Evolutionary conservation across 53 echinoderm and acorn worm species (phyloP).

Genomic region (Patiria pectinifera): DNA sequence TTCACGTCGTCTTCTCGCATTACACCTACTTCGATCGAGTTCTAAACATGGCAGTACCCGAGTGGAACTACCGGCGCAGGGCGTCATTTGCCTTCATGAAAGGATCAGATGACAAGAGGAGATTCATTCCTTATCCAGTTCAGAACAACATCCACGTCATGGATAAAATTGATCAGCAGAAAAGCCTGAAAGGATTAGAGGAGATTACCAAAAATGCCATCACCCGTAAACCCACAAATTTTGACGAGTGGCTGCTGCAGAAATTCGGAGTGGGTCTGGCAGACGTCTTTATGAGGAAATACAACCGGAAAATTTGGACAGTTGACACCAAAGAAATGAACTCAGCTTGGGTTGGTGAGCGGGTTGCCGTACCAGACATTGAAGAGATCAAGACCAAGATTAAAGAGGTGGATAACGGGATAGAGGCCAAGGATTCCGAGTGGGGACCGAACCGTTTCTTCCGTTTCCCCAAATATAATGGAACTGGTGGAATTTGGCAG

Average conservation of each 20-base stretch:
- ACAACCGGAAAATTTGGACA: constrained; percentile 54
- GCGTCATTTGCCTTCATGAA: constrained; percentile 62
- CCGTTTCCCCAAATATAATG: constrained; percentile 52
- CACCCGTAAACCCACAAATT: constrained; percentile 11
- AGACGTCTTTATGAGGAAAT: constrained; percentile 57
- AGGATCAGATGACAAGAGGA: constrained; percentile 34
- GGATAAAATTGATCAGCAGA: constrained; percentile 28
- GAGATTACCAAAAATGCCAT: background rate
- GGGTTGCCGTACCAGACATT: constrained; percentile 50
- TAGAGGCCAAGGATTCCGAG: background rate
- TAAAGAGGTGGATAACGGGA: background rate
- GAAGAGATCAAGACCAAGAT: constrained; percentile 32
- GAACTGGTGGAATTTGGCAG: constrained; percentile 47
- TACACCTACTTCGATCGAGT: constrained; percentile 10
- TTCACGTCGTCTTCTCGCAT: background rate
- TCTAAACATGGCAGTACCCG: constrained; percentile 30
- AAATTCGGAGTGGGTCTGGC: constrained; percentile 37
- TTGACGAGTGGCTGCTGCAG: constrained; percentile 57
- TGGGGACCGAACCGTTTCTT: constrained; percentile 59
- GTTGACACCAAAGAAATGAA: constrained; percentile 47
- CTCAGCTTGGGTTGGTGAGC: constrained; percentile 50
- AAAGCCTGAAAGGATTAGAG: constrained; percentile 46
- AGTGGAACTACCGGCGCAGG: constrained; percentile 60
- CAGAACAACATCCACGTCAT: constrained; percentile 54
- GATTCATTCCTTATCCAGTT: constrained; percentile 58